Evolutionary conservation across 1,140 invertebrate genomes (phyloP).

Genomic region (Leptopilina clavipes): DNA sequence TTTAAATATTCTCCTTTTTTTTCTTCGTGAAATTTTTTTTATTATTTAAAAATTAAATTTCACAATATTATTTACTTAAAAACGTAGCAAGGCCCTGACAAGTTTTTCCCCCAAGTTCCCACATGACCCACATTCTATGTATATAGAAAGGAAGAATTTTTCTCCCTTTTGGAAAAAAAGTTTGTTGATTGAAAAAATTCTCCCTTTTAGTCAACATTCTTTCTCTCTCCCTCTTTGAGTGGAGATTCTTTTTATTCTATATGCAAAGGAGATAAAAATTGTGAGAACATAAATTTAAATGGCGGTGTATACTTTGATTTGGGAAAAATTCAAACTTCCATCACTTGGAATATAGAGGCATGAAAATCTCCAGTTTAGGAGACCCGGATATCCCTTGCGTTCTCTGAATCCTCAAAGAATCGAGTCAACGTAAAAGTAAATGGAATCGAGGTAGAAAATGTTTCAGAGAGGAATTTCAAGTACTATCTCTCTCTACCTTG

Average conservation of each 20-base stretch:
- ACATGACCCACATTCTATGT: too few relatives aligned
- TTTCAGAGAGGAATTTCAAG: slow-evolving; percentile 16
- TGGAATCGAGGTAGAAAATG: slow-evolving; percentile 17
- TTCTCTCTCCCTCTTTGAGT: neutral
- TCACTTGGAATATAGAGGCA: slow-evolving; percentile 8
- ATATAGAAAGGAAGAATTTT: too few relatives aligned
- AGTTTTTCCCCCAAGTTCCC: too few relatives aligned
- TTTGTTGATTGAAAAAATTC: neutral
- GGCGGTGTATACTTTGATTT: slow-evolving; percentile 15
- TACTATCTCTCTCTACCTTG: slow-evolving; percentile 5
- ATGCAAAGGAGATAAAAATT: slow-evolving; percentile 7
- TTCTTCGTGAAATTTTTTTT: too few relatives aligned
- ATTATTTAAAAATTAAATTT: too few relatives aligned
- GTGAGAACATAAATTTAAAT: slow-evolving; percentile 17
- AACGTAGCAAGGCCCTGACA: too few relatives aligned
- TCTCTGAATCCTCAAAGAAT: slow-evolving; percentile 31
- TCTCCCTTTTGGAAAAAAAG: too few relatives aligned
- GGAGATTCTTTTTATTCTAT: neutral
- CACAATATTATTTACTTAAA: too few relatives aligned
- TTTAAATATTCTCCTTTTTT: too few relatives aligned
- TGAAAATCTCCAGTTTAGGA: slow-evolving; percentile 32
- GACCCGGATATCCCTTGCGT: slow-evolving; percentile 24
- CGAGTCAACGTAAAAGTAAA: slow-evolving; percentile 31
- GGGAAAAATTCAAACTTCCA: slow-evolving; percentile 16
- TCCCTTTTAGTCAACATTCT: neutral